Percentiles rank a stretch among this genome's conserved stretches.
Conservation (phyloP, 2,888 invertebrate species). For the Hecatera dysodea region DNA sequence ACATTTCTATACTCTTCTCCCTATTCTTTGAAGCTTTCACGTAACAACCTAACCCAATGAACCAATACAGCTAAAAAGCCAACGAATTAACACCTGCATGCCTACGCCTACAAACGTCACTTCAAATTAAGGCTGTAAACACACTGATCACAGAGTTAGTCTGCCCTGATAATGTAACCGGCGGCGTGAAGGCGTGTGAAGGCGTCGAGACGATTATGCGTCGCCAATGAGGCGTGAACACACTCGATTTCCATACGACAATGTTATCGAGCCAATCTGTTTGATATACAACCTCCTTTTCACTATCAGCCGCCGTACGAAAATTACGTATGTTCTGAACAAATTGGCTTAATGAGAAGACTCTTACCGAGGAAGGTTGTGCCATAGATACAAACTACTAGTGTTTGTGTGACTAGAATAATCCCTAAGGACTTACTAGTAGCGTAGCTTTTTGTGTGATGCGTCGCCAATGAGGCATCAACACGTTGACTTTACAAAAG, state of each 20-base stretch:
- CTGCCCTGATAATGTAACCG: constrained; percentile 40
- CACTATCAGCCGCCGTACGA: not conserved
- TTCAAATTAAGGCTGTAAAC: constrained; percentile 23
- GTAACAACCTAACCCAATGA: not conserved
- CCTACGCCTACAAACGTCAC: not conserved
- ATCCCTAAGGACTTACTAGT: no score
- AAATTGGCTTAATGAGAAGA: not conserved
- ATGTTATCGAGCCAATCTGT: constrained; percentile 40
- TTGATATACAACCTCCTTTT: not conserved
- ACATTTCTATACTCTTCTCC: no score
- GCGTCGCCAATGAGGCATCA: constrained; percentile 51
- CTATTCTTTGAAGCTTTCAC: constrained; percentile 5
- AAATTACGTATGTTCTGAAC: not conserved
- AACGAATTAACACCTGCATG: not conserved
- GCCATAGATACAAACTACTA: no score
- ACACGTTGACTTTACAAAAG: constrained; percentile 52
- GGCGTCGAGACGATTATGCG: constrained; percentile 47
- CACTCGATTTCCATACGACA: constrained; percentile 52
- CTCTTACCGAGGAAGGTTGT: no score
- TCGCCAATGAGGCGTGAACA: constrained; percentile 53
- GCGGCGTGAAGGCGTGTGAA: constrained; percentile 13
- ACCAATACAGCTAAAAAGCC: constrained; percentile 3
- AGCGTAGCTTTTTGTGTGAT: constrained; percentile 11
- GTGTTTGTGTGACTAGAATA: no score
- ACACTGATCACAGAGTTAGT: constrained; percentile 48